Percentiles rank a stretch among this genome's conserved stretches.
Evolutionary conservation across 2,113 vertebrate genomes (phyloP).

Genomic region (Rhinogobius similis): DNA sequence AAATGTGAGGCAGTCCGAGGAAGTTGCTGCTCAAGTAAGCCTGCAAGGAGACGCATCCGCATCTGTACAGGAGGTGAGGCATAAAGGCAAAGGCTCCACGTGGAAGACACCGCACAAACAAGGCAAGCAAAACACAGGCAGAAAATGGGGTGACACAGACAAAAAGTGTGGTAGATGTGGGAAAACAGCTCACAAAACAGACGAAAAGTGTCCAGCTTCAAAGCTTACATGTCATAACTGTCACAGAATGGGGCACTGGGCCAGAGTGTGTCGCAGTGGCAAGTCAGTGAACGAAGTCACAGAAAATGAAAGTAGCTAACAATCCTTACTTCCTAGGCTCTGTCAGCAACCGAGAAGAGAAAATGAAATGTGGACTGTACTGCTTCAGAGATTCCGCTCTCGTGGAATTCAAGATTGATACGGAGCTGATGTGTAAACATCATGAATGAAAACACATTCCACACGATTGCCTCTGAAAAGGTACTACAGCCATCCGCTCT

Average conservation of each 20-base stretch:
- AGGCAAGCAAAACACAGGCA: not conserved
- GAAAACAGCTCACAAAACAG: not conserved
- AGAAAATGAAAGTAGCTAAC: not conserved
- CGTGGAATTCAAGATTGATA: not conserved
- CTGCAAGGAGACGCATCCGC: too few relatives aligned
- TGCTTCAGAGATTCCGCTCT: not conserved
- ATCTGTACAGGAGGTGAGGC: not conserved
- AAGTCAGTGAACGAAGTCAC: constrained; percentile 2
- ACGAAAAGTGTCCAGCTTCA: not conserved
- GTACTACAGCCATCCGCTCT: not conserved
- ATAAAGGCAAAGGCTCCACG: not conserved
- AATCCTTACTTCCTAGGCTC: not conserved
- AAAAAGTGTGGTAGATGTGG: not conserved
- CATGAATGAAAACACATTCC: constrained; percentile 2
- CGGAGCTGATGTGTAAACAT: not conserved
- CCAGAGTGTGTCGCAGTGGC: not conserved
- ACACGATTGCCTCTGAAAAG: not conserved
- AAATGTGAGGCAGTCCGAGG: not conserved
- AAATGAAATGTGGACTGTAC: not conserved
- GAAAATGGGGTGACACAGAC: not conserved
- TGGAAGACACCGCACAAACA: too few relatives aligned
- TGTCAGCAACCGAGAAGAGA: not conserved
- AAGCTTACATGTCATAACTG: constrained; percentile 1
- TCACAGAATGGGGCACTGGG: constrained; percentile 5
- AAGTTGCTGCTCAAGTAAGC: not conserved